phyloP scores from a whole-genome alignment of 2,797 vertebrate species.

The Morus bassanus region DNA sequence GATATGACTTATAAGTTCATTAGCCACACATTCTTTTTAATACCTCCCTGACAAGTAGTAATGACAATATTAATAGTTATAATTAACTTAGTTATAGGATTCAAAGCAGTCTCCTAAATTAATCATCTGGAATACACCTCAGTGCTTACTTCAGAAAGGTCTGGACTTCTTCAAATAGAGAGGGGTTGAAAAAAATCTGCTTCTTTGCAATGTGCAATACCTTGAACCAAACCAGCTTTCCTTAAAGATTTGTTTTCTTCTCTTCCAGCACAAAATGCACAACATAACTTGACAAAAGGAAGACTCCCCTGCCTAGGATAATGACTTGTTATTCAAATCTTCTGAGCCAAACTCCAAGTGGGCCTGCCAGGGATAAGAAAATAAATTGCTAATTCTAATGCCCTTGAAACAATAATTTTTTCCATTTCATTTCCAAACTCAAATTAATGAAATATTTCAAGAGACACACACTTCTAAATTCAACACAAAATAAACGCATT shows the following conservation, averaged over 20 bases:
- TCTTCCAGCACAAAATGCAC: conserved; percentile 56
- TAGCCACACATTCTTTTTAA: not conserved
- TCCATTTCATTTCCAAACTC: conserved; percentile 25
- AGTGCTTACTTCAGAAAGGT: conserved; percentile 24
- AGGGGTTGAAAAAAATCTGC: conserved; percentile 36
- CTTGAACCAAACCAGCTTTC: conserved; percentile 63
- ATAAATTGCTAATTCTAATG: conserved; percentile 33
- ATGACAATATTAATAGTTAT: not conserved
- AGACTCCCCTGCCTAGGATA: conserved; percentile 39
- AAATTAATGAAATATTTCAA: conserved; percentile 44
- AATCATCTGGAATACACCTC: not conserved
- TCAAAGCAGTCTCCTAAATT: not conserved
- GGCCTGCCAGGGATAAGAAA: conserved; percentile 53
- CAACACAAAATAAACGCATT: not conserved
- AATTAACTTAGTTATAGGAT: not conserved
- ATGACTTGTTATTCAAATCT: conserved; percentile 53
- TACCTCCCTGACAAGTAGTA: not conserved
- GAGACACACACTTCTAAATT: conserved; percentile 12
- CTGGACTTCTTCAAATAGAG: conserved; percentile 54
- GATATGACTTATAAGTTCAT: not conserved
- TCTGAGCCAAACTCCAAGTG: conserved; percentile 21
- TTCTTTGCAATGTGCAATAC: conserved; percentile 48
- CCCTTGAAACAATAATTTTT: not conserved
- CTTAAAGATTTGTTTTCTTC: conserved; percentile 61
- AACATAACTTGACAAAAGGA: conserved; percentile 52